Evolutionary conservation across 2,113 vertebrate genomes (phyloP), one percentile per base, ranked within the genome.

Genomic region (Chrysochloris asiatica): DNA sequence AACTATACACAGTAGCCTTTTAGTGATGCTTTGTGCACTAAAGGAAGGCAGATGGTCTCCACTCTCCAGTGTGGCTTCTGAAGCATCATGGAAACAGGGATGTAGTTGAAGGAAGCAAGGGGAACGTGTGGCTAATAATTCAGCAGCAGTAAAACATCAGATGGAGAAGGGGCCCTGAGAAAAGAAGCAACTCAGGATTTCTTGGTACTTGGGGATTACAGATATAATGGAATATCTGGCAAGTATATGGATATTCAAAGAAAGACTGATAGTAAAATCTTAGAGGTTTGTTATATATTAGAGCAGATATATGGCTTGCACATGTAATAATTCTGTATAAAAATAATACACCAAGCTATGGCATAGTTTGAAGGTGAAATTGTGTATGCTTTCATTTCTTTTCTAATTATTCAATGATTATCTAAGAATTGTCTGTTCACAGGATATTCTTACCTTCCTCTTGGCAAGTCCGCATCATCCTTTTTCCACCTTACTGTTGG

Each of bases 401-500:
- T 41, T 30, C 38, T 59, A 72, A 83, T 83, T 63, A 52, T 45
- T 83, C 36, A 43, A 0, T 45, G 79, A 22, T 52, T 17, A 69
- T 45, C 5, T 19, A n/a, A 81, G 9, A 5, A 9, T 47, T 54
- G 41, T 21, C 36, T 9, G n/a, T 4, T 9, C 2, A 2, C 4
- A 4, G 0, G n/a, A n/a, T n/a, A n/a, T 33, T 88, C 97, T 96
- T 95, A 99, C 99, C 99, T 99, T 97, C 99, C 99, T 86, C 99
- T 98, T 0, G 98, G 98, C 73, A 99, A 96, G 79, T 99, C 99
- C 4, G 97, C 89, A 56, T 99, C 99, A 54, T 99, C 99, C 93
- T 99, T 99, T 96, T 97, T 99, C 99, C 99, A 99, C 52, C 99
- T 98, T 24, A 99, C 98, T 2, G 99, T 99, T 72, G 99, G 99